Conservation (phyloP, 37 sponge, comb jelly and placozoan genomes). For the Cliona cf. orientalis region DNA sequence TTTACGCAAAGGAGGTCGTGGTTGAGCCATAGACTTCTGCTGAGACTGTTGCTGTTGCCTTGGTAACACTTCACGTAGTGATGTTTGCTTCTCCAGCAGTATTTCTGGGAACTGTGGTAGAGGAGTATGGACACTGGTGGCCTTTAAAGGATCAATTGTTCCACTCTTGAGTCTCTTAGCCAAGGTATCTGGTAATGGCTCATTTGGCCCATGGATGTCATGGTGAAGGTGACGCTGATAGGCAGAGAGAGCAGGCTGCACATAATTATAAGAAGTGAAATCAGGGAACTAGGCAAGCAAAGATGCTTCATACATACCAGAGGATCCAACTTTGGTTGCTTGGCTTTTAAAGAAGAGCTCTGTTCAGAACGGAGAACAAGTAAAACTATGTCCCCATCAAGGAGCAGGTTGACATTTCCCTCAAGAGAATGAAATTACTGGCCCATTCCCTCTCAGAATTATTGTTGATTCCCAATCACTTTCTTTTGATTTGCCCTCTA, state of each 20-base stretch:
- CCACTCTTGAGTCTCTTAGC: slow-evolving; percentile 24
- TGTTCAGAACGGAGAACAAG: no score
- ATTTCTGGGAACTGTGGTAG: slow-evolving; percentile 28
- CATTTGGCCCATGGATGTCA: slow-evolving; percentile 57
- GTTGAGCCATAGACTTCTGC: background rate
- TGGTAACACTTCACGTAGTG: slow-evolving; percentile 6
- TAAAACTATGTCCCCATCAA: no score
- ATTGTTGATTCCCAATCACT: background rate
- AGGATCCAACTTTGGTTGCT: slow-evolving; percentile 55
- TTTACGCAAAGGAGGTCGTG: background rate
- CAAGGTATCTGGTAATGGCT: slow-evolving; percentile 8
- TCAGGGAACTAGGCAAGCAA: background rate
- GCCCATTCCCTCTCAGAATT: no score
- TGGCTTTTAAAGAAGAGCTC: background rate
- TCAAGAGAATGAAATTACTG: no score
- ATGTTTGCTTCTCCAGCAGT: slow-evolving; percentile 23
- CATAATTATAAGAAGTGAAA: background rate
- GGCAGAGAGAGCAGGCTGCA: slow-evolving; percentile 63
- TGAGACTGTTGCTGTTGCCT: background rate
- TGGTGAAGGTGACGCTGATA: slow-evolving; percentile 68
- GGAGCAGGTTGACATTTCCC: no score
- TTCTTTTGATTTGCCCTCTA: background rate
- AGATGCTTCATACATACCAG: slow-evolving; percentile 19
- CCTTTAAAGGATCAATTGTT: background rate
- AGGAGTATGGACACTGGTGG: slow-evolving; percentile 5